Base-by-base conservation (phyloP, 2,797 vertebrate species). In the Nannoperca australis region DNA sequence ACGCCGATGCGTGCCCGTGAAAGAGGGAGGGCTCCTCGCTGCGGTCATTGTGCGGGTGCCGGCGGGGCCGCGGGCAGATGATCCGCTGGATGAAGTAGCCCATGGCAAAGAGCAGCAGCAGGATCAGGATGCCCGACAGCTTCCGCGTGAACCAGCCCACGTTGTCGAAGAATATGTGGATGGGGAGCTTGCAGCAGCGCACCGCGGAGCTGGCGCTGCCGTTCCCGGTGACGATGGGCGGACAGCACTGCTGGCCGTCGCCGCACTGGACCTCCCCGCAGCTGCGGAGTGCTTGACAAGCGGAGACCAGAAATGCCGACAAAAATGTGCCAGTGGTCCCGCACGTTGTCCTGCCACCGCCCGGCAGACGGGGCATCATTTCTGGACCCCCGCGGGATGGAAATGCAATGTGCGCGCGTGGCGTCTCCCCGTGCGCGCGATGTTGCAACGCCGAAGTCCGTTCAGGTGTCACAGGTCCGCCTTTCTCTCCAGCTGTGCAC, bases 51-150 rank as follows among this genome's bases (percentile, higher is more conserved):
- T 87, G 74, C 74, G 66, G 92, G 85, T 88, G 85, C 42, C 95
- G 85, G 76, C 96, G 95, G n/a, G 96, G 96, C 78, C 95, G 94
- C 44, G 97, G 97, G 91, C 94, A 98, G 85, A 97, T 96, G 89
- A 98, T 96, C 63, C 97, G 93, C 93, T 97, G 97, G 80, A 99
- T 95, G 84, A 97, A 97, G 91, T 98, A 99, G 55, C 97, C 97
- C 94, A 98, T 96, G 83, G 96, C 97, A 74, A 98, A 96, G 71
- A 99, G 96, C 73, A 97, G 94, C 20, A 98, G 82, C 81, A 99
- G 94, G 88, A 99, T 97, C 59, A 99, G 95, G 78, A 99, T 95
- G 63, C 97, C 97, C 0, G 97, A 98, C 66, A 99, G 95, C 91
- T 97, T 98, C 71, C 97, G 94, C 54, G 97, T 96, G 32, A 97